phyloP scores from a whole-genome alignment of 1,140 invertebrate genomes.

The Micrasema longulum region DNA sequence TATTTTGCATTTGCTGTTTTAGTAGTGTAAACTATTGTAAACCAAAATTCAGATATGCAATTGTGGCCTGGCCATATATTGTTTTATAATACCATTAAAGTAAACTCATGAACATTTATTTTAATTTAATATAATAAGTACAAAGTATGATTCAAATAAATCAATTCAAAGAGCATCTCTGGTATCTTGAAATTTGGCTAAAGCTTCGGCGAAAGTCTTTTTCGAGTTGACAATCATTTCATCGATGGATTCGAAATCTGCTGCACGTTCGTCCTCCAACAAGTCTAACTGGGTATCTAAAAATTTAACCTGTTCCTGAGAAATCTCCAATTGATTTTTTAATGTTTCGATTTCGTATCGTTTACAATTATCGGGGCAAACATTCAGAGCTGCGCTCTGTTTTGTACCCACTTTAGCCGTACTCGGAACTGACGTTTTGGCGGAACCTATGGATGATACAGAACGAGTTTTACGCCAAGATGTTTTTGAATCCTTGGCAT shows the following conservation, averaged over 20 bases:
- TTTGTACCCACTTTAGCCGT: slow-evolving; percentile 1
- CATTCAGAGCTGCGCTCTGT: neutral
- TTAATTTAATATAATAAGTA: too few species aligned
- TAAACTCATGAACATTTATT: too few species aligned
- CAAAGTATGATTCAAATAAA: too few species aligned
- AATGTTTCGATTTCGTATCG: slow-evolving; percentile 22
- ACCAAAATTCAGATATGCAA: too few species aligned
- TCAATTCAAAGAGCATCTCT: slow-evolving; percentile 2
- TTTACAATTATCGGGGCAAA: slow-evolving; percentile 15
- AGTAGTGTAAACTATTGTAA: too few species aligned
- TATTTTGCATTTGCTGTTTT: too few species aligned
- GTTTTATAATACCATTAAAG: too few species aligned
- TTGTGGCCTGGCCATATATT: too few species aligned
- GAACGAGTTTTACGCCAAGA: slow-evolving; percentile 10
- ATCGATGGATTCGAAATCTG: slow-evolving; percentile 36
- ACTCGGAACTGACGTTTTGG: neutral
- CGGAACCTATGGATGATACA: neutral
- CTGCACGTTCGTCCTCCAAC: slow-evolving; percentile 27
- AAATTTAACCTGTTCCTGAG: slow-evolving; percentile 35
- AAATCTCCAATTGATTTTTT: slow-evolving; percentile 37
- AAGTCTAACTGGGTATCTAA: slow-evolving; percentile 21
- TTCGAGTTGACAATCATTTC: slow-evolving; percentile 35
- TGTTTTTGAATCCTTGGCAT: slow-evolving; percentile 2
- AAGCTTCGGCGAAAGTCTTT: slow-evolving; percentile 30
- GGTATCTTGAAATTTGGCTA: slow-evolving; percentile 31